Base-by-base conservation (phyloP, 1,140 invertebrate genomes). In the Hylaeus anthracinus region DNA sequence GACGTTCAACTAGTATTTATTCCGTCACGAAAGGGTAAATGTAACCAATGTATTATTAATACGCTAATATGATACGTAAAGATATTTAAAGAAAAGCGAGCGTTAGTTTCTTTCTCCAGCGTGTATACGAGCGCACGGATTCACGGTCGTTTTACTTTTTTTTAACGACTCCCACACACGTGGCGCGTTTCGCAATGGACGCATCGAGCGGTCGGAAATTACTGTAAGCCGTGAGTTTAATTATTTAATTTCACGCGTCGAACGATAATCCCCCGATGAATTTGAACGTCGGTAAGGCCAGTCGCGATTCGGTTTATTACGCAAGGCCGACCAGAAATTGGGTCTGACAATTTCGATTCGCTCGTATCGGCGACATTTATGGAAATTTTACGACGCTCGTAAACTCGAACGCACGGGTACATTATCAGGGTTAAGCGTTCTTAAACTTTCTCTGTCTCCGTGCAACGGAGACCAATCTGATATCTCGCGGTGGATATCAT, bases 191-290 rank as follows among this genome's bases (percentile, higher is more conserved):
- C 41, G 14, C 43, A n/a, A n/a, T 15, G 43, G 53, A 8, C 37
- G 45, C 43, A 61, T 43, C 53, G 53, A 53, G 51, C 58, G 39
- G 8, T 14, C 12, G 26, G 5, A 53, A 78, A 71, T 63, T 9
- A 71, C 60, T 70, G 51, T 71, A 43, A 78, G 58, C 26, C 15
- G 43, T 39, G n/a, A 56, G 56, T 15, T 70, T 71, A 63, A 78
- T 71, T 71, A 61, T 78, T 55, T 56, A 78, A 71, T 63, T 78
- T 78, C 67, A 71, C 56, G 66, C 45, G 67, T 48, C 41, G 15
- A 37, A 78, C 45, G 66, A 63, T 63, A 61, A 61, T 53, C 39
- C 12, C 37, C 5, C 64, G 48, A 55, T 45, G 63, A 43, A 75
- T 66, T 66, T n/a, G 73, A 43, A 15, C 58, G 15, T n/a, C 8